Conservation (phyloP, 2,888 invertebrate species). For the Fragum fragum region DNA sequence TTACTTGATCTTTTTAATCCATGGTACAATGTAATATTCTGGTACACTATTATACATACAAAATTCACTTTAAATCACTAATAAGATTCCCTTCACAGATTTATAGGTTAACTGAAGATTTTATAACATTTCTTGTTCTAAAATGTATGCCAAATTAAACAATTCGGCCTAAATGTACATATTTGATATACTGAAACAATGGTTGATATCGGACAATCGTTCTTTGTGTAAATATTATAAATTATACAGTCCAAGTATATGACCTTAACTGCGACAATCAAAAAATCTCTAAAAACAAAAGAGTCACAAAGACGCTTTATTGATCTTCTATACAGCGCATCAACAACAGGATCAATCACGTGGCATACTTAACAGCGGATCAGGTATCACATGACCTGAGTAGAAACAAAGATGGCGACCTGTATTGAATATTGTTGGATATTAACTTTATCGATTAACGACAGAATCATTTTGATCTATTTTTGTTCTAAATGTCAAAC, state of each 20-base stretch:
- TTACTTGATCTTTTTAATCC: too few relatives aligned
- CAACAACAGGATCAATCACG: conserved; percentile 29
- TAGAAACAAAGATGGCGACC: conserved; percentile 26
- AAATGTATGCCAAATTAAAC: conserved; percentile 9
- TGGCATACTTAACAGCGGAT: conserved; percentile 28
- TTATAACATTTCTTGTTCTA: conserved; percentile 1
- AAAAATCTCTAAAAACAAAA: conserved; percentile 10
- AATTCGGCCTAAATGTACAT: background rate
- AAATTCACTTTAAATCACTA: too few relatives aligned
- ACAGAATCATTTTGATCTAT: conserved; percentile 18
- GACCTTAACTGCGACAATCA: background rate
- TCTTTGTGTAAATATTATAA: conserved; percentile 11
- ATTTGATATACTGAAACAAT: conserved; percentile 16
- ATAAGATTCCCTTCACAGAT: too few relatives aligned
- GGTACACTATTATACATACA: too few relatives aligned
- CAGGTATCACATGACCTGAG: conserved; percentile 30
- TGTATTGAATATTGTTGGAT: background rate
- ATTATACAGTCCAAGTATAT: conserved; percentile 17
- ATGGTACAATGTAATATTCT: too few relatives aligned
- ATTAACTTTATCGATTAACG: conserved; percentile 20
- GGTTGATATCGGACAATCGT: conserved; percentile 14
- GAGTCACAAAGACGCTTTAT: conserved; percentile 10
- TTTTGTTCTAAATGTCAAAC: conserved; percentile 14
- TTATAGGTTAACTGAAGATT: background rate
- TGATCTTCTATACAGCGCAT: conserved; percentile 27